phyloP scores from a whole-genome alignment of 2,888 invertebrate genomes.

The Marasmarcha lunaedactyla region DNA sequence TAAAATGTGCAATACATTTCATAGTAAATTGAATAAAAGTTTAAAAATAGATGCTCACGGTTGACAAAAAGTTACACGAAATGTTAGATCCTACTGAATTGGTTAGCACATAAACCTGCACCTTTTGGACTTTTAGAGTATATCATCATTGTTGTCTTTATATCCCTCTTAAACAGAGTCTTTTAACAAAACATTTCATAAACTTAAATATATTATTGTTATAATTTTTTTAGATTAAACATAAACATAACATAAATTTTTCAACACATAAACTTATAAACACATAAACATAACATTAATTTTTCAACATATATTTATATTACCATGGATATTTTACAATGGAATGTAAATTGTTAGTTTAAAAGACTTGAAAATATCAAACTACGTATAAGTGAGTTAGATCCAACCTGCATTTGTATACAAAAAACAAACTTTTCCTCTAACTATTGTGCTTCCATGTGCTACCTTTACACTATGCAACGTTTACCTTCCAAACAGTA shows the following conservation, averaged over 20 bases:
- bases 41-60: background rate
- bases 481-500: constrained; percentile 10
- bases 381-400: constrained; percentile 3
- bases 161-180: no score
- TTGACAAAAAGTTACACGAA: background rate
- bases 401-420: constrained; percentile 8
- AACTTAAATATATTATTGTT: no score
- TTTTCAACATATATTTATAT: background rate
- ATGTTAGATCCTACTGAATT: background rate
- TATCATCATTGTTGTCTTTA: no score
- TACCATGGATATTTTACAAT: background rate
- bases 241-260: no score
- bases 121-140: no score
- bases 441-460: constrained; percentile 7
- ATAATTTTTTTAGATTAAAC: no score
- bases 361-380: constrained; percentile 9
- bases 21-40: background rate
- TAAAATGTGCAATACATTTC: background rate
- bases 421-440: constrained; percentile 11
- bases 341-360: constrained; percentile 2
- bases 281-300: no score
- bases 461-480: constrained; percentile 9
- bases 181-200: no score
- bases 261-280: no score
- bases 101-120: no score